Conservation (phyloP, 2,797 vertebrate species). For the Tauraco hartlaubi region DNA sequence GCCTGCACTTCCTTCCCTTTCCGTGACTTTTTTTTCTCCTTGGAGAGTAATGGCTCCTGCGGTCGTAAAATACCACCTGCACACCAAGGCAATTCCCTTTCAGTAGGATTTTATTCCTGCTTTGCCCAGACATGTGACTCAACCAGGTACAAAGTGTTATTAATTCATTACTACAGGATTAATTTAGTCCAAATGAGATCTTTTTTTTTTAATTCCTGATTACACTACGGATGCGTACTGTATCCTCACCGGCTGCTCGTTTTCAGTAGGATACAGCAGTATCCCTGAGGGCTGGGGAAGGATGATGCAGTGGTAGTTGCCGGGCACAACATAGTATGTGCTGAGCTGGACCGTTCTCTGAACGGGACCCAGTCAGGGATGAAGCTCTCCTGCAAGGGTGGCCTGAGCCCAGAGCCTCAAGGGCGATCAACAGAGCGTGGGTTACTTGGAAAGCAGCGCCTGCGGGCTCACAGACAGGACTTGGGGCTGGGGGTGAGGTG, state of each 20-base stretch:
- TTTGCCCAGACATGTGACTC: neutral
- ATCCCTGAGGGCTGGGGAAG: neutral
- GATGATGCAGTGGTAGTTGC: neutral
- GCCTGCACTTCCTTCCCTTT: neutral
- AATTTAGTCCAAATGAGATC: neutral
- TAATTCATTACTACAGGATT: neutral
- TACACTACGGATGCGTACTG: neutral
- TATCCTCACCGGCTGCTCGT: neutral
- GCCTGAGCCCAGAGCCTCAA: neutral
- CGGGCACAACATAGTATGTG: neutral
- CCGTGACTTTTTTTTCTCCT: neutral
- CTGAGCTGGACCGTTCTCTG: neutral
- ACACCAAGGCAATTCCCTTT: neutral
- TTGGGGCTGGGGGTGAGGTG: neutral
- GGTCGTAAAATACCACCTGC: neutral
- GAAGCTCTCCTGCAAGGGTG: neutral
- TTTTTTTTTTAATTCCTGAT: neutral
- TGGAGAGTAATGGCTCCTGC: neutral
- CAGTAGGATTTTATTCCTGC: constrained; percentile 6
- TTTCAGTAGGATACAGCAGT: neutral
- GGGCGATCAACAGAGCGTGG: neutral
- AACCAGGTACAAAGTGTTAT: neutral
- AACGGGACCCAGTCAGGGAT: neutral
- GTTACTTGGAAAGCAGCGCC: neutral
- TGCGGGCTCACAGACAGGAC: neutral